phyloP scores from a whole-genome alignment of 2,888 invertebrate genomes.

The Pristionchus japonicus region DNA sequence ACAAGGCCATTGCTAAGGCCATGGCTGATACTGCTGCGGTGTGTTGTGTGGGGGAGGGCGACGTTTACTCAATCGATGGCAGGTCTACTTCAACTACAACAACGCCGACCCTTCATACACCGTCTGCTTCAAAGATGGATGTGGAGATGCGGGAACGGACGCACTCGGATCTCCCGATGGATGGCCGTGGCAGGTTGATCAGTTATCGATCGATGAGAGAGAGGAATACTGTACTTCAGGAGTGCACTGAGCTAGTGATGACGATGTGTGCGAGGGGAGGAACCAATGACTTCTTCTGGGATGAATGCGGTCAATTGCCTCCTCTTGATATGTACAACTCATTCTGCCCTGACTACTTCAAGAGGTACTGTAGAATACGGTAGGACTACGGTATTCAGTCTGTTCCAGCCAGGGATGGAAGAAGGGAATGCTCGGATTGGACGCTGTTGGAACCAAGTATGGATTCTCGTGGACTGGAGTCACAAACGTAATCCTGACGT shows the following conservation, averaged over 20 bases:
- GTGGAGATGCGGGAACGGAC: constrained; percentile 60
- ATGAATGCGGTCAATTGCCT: constrained; percentile 50
- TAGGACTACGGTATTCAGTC: not conserved
- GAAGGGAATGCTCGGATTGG: constrained; percentile 53
- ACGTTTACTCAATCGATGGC: constrained; percentile 27
- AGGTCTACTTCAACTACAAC: constrained; percentile 61
- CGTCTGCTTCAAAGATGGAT: constrained; percentile 57
- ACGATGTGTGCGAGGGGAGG: constrained; percentile 86
- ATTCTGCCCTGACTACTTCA: not conserved
- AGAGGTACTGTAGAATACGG: not conserved
- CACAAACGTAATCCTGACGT: constrained; percentile 67
- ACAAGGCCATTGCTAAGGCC: not conserved
- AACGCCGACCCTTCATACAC: constrained; percentile 50
- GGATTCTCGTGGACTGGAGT: constrained; percentile 60
- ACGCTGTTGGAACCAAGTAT: constrained; percentile 58
- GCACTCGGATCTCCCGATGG: constrained; percentile 57
- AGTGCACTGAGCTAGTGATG: constrained; percentile 96
- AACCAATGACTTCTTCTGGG: constrained; percentile 87
- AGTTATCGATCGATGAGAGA: not conserved
- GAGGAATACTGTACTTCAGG: constrained; percentile 77
- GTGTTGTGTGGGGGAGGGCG: not conserved
- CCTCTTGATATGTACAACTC: not conserved
- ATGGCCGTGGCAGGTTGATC: constrained; percentile 62
- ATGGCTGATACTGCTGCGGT: constrained; percentile 24
- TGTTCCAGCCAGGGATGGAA: constrained; percentile 56